phyloP scores from a whole-genome alignment of 2,888 invertebrate genomes.

The Alsophila aescularia region DNA sequence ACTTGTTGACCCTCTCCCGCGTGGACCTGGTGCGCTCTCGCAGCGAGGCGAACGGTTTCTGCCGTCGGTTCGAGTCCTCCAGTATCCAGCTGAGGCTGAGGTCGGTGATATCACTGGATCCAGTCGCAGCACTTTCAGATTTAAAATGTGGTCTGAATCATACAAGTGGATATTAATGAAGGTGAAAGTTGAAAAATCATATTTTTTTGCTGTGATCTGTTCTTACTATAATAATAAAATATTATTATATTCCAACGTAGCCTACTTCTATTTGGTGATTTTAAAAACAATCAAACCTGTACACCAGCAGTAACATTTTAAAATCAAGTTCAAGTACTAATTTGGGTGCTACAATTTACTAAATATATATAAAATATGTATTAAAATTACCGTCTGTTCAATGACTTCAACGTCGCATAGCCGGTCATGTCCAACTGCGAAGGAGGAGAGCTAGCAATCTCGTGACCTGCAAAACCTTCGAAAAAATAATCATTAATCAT shows the following conservation, averaged over 20 bases:
- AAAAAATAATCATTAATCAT: constrained; percentile 21
- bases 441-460: constrained; percentile 83
- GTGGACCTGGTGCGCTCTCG: constrained; percentile 70
- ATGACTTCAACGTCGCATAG: constrained; percentile 88
- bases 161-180: neutral
- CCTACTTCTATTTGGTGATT: too few relatives aligned
- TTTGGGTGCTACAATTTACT: too few relatives aligned
- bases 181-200: too few relatives aligned
- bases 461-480: constrained; percentile 80
- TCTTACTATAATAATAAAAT: neutral
- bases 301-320: too few relatives aligned
- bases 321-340: too few relatives aligned
- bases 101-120: constrained; percentile 83
- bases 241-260: too few relatives aligned
- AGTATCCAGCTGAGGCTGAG: constrained; percentile 88
- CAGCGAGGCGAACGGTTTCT: constrained; percentile 87
- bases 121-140: constrained; percentile 86
- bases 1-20: constrained; percentile 67
- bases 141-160: constrained; percentile 19
- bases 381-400: constrained; percentile 84
- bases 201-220: too few relatives aligned
- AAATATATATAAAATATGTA: neutral
- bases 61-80: constrained; percentile 87
- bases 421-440: constrained; percentile 91
- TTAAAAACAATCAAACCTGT: too few relatives aligned